Base-by-base conservation (phyloP, 2,113 vertebrate genomes). In the Caracal caracal region DNA sequence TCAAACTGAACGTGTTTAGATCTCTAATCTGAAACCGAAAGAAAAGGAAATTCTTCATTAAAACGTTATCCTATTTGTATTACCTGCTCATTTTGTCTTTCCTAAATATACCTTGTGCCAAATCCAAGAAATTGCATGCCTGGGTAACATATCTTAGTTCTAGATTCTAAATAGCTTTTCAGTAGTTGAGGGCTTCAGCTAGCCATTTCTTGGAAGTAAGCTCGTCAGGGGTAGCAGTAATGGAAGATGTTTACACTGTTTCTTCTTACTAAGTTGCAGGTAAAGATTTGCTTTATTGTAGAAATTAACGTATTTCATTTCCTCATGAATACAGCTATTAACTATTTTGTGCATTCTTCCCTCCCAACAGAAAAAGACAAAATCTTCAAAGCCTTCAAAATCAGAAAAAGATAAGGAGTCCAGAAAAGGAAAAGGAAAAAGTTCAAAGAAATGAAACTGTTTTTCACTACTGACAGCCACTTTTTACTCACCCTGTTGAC, bases 321-420 rank as follows among this genome's bases (percentile, higher is more conserved):
- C 84, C 13, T 68, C 24, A 63, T 43, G 63, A 80, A 75, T 33
- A 59, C 9, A 66, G 79, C 51, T 68, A 11, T 56, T 94, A 88
- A 98, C 82, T 94, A 5, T 85, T 84, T 70, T 78, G 17, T 94
- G 24, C 17, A 28, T 95, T 20, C 94, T 88, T 96, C 90, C 68
- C 30, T 93, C 63, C 26, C 97, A 99, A 99, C 99, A 99, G 97
- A 99, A 99, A 98, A 99, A 99, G 97, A 94, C 73, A 1, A 99
- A 99, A 98, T 87, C 98, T 93, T 98, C 98, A 94, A 99, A 99
- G 98, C 96, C 98, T 71, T 66, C 98, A 87, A 99, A 99, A 96
- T 98, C 98, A 97, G 99, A 99, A 97, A 99, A 99, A 98, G 98
- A 97, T 0, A 99, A 98, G 66, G 99, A 99, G 95, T 98, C 98